Base-by-base conservation (phyloP, 2,113 vertebrate genomes). In the Dipodomys stephensi region DNA sequence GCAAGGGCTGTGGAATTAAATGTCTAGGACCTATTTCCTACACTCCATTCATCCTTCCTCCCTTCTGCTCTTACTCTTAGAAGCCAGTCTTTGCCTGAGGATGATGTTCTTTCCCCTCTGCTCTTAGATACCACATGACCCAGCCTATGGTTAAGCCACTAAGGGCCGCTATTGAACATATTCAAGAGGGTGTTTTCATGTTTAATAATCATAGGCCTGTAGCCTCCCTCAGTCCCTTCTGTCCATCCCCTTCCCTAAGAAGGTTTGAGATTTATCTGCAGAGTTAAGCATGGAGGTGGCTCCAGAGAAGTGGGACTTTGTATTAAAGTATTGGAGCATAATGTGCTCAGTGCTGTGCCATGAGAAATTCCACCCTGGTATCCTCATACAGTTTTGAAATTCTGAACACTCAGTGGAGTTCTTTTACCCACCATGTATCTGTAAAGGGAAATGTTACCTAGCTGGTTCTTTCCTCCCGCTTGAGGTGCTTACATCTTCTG, bases 1-100 rank as follows among this genome's bases (percentile, higher is more conserved):
- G 3, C 0, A 0, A 44, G 18, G 30, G 57, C 32, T 4, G 18
- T 12, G 19, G 5, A 35, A 15, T 39, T 0, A 1, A 1, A 18
- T 8, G 16, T 7, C 0, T 3, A 18, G 15, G 35, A 27, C 30
- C 25, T 18, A 68, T 22, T 28, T n/a, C 27, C 28, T 22, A 2
- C 0, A 3, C 7, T 73, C 44, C 2, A 0, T 28, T 65, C 53
- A 1, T 23, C 49, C 49, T 49, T 71, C 81, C 69, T 49, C 23
- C 27, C 25, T 49, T 72, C 19, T 20, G 27, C 4, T 28, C 39
- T 11, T 7, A 1, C 46, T 69, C 46, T 90, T 2, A 0, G 67
- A 72, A 87, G 81, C 30, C 28, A 32, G 5, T 25, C 64, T 46
- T 76, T 64, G 39, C n/a, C 69, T 60, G 44, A 3, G 53, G 78